Evolutionary conservation across 1,140 invertebrate genomes (phyloP), one percentile per base, ranked within the genome.

Genomic region (Papilio glaucus): DNA sequence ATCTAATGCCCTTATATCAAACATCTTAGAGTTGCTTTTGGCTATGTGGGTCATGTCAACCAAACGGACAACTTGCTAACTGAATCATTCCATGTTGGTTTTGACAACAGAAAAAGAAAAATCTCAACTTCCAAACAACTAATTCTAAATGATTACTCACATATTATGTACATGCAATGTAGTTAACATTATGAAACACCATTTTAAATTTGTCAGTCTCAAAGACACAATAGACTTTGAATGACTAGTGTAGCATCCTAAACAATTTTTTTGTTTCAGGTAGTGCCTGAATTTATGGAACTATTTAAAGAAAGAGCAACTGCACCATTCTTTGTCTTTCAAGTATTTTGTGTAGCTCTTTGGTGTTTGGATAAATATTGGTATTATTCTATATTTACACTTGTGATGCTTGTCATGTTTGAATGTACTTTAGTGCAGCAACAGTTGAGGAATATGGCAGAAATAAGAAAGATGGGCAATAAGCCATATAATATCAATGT

Each of bases 351-450:
- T 92, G 99, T 99, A 63, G 96, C 96, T 24, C 94, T 99, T 0
- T 99, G 99, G 99, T 99, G 99, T 94, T 93, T 99, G 74, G 99
- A 99, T 89, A 98, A 99, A 89, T 99, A 98, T 91, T 99, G 98
- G 97, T 99, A 99, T 89, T 99, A 99, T 89, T 98, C 98, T 73
- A 95, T 99, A 33, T 99, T 99, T 86, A 99, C 99, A 0, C 94
- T 99, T 0, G 95, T 99, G 60, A 99, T 99, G 99, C 94, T 99
- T 41, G 95, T 99, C 24, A 96, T 98, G 78, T 99, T 99, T 92
- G 99, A 99, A 90, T 99, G 98, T 77, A 99, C 98, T 6, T 94
- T 99, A 29, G 99, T 99, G 0, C 98, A 99, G 83, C 99, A 99
- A 86, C 99, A 99, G 87, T 85, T 99, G 6, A 94, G 97, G 78